Conservation (phyloP, 2,113 vertebrate genomes). For the Hypanus sabinus region DNA sequence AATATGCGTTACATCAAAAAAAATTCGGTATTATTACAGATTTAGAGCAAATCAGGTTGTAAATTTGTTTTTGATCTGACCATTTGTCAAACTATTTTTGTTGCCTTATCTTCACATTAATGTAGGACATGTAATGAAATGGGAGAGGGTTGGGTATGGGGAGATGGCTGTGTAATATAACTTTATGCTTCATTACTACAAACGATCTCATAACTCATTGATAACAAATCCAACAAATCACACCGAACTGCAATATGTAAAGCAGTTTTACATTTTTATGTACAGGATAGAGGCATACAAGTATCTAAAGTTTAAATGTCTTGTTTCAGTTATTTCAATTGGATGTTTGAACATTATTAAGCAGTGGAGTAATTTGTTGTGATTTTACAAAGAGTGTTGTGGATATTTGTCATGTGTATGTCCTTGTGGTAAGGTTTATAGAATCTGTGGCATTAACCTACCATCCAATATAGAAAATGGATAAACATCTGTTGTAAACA, state of each 20-base stretch:
- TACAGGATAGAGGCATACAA: neutral
- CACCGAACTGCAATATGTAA: neutral
- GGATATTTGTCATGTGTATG: neutral
- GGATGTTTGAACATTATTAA: neutral
- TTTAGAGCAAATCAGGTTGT: conserved; percentile 17
- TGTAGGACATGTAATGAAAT: neutral
- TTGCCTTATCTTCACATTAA: neutral
- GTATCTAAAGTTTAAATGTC: neutral
- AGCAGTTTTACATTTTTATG: neutral
- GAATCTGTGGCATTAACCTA: neutral
- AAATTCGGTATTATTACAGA: neutral
- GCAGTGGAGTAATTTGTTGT: neutral
- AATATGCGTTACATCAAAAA: neutral
- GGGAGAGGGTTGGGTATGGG: neutral
- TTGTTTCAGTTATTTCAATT: neutral
- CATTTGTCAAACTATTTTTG: neutral
- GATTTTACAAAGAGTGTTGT: neutral
- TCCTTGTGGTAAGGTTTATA: neutral
- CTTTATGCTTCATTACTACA: conserved; percentile 12
- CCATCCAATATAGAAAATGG: neutral
- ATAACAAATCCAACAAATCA: neutral
- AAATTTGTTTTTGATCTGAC: conserved; percentile 6
- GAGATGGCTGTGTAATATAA: neutral
- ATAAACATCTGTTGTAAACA: conserved; percentile 8
- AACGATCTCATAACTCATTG: conserved; percentile 18